Evolutionary conservation across 2,113 vertebrate species (phyloP), one percentile per base, ranked within the genome.

Genomic region (Picathartes gymnocephalus): DNA sequence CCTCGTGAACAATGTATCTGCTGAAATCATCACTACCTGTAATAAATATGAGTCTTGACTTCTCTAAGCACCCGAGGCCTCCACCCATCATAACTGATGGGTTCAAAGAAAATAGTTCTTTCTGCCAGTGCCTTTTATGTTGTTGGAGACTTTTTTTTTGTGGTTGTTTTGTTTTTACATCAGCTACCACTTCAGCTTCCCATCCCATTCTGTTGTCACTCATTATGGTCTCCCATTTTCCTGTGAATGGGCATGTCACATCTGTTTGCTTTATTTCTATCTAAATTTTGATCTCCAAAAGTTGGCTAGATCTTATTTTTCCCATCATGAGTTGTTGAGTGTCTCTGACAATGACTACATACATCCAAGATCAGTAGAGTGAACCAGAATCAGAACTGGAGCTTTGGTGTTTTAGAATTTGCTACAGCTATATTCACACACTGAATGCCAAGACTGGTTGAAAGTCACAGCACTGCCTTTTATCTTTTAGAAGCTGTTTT

Each of bases 401-500:
- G 11, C 1, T 1, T 20, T 83, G 66, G 33, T 80, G 23, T 77
- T 86, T 82, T 73, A 83, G 62, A 12, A 16, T 88, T 73, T 50
- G 30, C 27, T 73, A 25, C 0, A 1, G 45, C 51, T 83, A 0
- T 47, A 62, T 94, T 92, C 94, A 60, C 83, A 83, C 72, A 77
- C 68, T 3, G 9, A 86, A 47, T 28, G 50, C 76, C 91, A 51
- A 92, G 92, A 90, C 44, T 88, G 88, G 86, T 78, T 90, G 74
- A 80, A 94, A 96, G 95, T 92, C 91, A 86, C 56, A 58, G 91
- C 60, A 51, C 68, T 92, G 92, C 82, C 88, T 94, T 97, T 97
- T 95, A 95, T 97, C 96, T 96, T 93, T 96, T 78, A 66, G 88
- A 92, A 91, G 88, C 71, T 96, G 92, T 95, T 97, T 96, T 97